phyloP scores from a whole-genome alignment of 2,113 vertebrate species.

The Malurus melanocephalus region DNA sequence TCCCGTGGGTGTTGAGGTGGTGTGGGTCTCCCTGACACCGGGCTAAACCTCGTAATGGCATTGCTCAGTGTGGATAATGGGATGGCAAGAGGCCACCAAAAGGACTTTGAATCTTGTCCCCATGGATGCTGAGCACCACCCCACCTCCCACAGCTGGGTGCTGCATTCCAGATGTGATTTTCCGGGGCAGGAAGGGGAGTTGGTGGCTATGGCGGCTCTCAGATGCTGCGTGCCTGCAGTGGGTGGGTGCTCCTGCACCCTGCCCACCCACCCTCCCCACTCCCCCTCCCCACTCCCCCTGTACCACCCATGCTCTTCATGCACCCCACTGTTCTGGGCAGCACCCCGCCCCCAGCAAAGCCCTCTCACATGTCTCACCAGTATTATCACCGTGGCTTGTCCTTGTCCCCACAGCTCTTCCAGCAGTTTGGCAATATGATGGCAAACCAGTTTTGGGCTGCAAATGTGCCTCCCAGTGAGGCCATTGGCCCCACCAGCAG shows the following conservation, averaged over 20 bases:
- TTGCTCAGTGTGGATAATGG: neutral
- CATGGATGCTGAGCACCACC: neutral
- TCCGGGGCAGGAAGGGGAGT: neutral
- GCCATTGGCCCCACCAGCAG: conserved; percentile 75
- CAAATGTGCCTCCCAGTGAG: conserved; percentile 91
- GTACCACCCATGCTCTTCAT: neutral
- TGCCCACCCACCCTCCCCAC: neutral
- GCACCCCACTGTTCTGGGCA: neutral
- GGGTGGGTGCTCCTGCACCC: neutral
- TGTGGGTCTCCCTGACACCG: neutral
- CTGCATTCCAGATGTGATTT: conserved; percentile 14
- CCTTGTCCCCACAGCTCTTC: conserved; percentile 77
- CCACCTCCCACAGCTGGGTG: neutral
- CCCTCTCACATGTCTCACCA: no score
- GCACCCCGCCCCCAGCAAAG: neutral
- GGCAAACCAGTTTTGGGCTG: conserved; percentile 91
- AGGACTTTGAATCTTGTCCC: neutral
- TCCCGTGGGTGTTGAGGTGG: neutral
- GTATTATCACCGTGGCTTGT: neutral
- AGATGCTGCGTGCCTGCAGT: neutral
- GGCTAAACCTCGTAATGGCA: neutral
- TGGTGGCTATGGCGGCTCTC: neutral
- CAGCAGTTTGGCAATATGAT: conserved; percentile 79
- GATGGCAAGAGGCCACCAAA: neutral
- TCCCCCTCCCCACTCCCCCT: no score